Evolutionary conservation across 2,113 vertebrate species (phyloP), one percentile per base, ranked within the genome.

Genomic region (Holacanthus passer): DNA sequence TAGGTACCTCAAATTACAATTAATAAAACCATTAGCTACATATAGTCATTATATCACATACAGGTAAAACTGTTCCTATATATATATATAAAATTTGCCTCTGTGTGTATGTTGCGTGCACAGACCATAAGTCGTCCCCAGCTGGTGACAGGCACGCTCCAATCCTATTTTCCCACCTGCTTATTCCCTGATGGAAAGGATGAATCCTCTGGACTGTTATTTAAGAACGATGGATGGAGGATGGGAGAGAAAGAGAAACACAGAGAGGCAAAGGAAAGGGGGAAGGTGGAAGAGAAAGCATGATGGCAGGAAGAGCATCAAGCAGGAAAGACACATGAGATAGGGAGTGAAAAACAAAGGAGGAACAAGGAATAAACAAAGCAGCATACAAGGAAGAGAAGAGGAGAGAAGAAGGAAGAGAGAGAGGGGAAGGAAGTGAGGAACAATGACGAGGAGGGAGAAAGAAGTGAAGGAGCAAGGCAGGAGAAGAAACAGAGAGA

Each of bases 161-260:
- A 86, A 88, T 90, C 87, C 84, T 78, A 92, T 91, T 93, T 92
- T 84, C 88, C 88, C 82, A 91, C 90, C 88, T 91, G 91, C 84
- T 92, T 87, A 90, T 93, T 91, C 87, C 82, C 84, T 88, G 89
- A 89, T 92, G 82, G 91, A 92, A 87, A 84, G 86, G 85, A 91
- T 89, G 89, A 90, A 87, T 86, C 84, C 76, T 86, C 47, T 7
- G 47, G 84, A 94, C 87, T 94, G 93, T 95, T 96, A 95, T 93
- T 96, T 93, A 95, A 93, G 95, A 97, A 93, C 95, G 95, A 87
- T 81, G 79, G 82, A 84, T 84, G 72, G 73, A 81, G 55, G 73
- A 60, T 56, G 50, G 66, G 73, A 48, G 39, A 45, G 65, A 93
- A 35, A 47, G 29, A 93, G 48, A 50, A 29, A 63, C 4, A 52